phyloP scores from a whole-genome alignment of 2,888 invertebrate genomes.

The Synanthedon andrenaeformis region DNA sequence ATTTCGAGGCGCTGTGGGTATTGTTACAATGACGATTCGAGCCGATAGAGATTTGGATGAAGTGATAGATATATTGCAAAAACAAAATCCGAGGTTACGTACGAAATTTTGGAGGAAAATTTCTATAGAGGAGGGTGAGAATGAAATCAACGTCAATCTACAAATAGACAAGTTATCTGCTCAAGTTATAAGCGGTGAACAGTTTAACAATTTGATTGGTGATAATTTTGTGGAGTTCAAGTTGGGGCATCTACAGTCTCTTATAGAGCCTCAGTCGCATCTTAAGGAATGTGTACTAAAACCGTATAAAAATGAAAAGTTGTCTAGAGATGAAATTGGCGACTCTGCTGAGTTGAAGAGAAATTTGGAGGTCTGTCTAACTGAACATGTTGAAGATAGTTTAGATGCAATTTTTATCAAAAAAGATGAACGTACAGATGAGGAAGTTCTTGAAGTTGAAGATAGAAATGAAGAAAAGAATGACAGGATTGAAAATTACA shows the following conservation, averaged over 20 bases:
- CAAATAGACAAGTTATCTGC: constrained; percentile 60
- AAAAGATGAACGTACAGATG: not conserved
- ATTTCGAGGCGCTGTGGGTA: constrained; percentile 58
- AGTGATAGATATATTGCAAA: constrained; percentile 37
- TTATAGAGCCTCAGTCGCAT: constrained; percentile 35
- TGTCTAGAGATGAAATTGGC: constrained; percentile 7
- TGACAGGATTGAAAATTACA: constrained; percentile 14
- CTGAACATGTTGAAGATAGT: not conserved
- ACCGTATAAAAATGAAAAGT: constrained; percentile 6
- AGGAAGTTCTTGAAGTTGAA: not conserved
- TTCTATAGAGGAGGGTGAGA: constrained; percentile 31
- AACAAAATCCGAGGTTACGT: constrained; percentile 44
- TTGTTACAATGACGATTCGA: constrained; percentile 44
- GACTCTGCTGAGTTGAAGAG: not conserved
- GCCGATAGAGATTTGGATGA: constrained; percentile 36
- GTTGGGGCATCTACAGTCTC: constrained; percentile 44
- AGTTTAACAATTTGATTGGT: constrained; percentile 37
- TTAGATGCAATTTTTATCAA: not conserved
- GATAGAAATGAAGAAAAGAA: not conserved
- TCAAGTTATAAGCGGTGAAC: constrained; percentile 36
- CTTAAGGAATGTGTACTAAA: constrained; percentile 11
- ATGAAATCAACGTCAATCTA: constrained; percentile 39
- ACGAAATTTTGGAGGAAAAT: constrained; percentile 58
- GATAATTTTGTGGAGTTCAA: constrained; percentile 34
- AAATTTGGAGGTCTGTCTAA: too few species aligned